Evolutionary conservation across 2,113 vertebrate species (phyloP), one percentile per base, ranked within the genome.

Genomic region (Bettongia penicillata): DNA sequence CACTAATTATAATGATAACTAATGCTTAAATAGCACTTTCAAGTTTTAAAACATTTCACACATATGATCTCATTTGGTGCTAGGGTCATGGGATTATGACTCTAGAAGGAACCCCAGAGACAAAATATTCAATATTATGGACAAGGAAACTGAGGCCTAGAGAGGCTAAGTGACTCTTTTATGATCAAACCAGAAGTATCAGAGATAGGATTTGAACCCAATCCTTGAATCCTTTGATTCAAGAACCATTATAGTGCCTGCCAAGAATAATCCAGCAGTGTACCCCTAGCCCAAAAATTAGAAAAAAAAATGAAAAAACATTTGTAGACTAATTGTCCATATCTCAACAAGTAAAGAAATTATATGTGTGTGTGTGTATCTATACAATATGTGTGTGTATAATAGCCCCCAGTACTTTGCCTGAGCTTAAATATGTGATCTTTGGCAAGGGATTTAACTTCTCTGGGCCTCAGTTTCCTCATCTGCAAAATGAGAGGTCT

Each of bases 231-330:
- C 57, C 28, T 68, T 11, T 68, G 31, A 37, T 68, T 68, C 28
- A 68, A 68, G 0, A 31, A 8, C 12, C 31, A 28, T 51, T 96
- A 68, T 31, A 37, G 2, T 94, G 48, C 16, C 24, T 89, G 49
- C 61, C 93, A 96, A 95, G 52, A 94, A 91, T 2, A 94, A 91
- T 89, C 49, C 89, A 50, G 48, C 28, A 26, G 22, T 93, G 31
- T 68, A 22, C 93, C 61, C 49, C 51, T 53, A 90, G 93, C 47
- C 11, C 14, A 92, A 93, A 24, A 24, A 89, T 31, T 8, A 89
- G 53, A 96, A 48, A 95, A 96, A n/a, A 91, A n/a, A 26, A 52
- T 94, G 43, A 94, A 92, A 93, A 89, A 43, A 22, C n/a, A 23
- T 90, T 50, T 26, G n/a, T 49, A 68, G 53, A 11, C 49, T 37